Conservation (phyloP, 2,113 vertebrate genomes). For the Sinocyclocheilus maitianheensis region DNA sequence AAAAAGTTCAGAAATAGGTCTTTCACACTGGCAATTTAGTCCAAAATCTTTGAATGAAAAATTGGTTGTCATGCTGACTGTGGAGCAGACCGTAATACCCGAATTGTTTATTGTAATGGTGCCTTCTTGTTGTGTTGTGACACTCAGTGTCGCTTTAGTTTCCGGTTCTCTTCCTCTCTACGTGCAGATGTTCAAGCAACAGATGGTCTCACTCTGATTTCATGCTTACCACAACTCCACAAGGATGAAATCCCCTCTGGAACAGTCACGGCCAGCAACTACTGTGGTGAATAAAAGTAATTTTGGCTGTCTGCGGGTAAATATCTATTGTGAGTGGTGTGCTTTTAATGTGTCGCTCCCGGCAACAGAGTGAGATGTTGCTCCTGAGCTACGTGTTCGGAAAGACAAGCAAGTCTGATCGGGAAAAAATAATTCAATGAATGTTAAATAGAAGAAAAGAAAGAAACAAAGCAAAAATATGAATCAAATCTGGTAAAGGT, state of each 20-base stretch:
- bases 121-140: background rate
- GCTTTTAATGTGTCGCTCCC: constrained; percentile 54
- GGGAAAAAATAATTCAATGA: constrained; percentile 20
- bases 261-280: constrained; percentile 1
- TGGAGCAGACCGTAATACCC: background rate
- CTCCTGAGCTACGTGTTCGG: constrained; percentile 40
- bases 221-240: background rate
- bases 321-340: constrained; percentile 50
- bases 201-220: constrained; percentile 19
- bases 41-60: background rate
- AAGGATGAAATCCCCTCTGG: constrained; percentile 10
- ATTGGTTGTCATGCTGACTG: background rate
- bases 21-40: background rate
- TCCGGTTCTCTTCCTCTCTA: background rate
- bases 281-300: constrained; percentile 37
- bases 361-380: constrained; percentile 50
- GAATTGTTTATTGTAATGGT: background rate
- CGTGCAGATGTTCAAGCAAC: constrained; percentile 5
- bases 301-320: constrained; percentile 37
- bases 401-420: constrained; percentile 31
- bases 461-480: constrained; percentile 23
- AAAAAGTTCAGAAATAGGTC: background rate
- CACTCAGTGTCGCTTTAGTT: background rate
- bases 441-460: constrained; percentile 8
- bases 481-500: constrained; percentile 10